Evolutionary conservation across 2,113 vertebrate genomes (phyloP).

Genomic region (Lethenteron camtschaticum): DNA sequence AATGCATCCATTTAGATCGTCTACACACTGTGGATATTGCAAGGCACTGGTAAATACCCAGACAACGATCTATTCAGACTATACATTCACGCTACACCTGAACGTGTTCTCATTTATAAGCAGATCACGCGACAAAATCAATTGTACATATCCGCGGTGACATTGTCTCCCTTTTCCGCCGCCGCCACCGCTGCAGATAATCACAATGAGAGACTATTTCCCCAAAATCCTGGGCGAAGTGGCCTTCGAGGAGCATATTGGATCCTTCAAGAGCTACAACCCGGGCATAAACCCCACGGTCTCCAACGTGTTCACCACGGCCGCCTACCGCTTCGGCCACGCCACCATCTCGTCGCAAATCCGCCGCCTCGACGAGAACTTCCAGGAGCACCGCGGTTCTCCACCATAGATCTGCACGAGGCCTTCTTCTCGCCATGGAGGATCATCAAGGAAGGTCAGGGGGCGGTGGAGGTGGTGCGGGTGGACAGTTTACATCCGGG

Average conservation of each 20-base stretch:
- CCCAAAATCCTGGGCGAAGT: slow-evolving; percentile 55
- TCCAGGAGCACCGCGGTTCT: slow-evolving; percentile 33
- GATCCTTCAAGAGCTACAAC: slow-evolving; percentile 44
- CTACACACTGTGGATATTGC: too few relatives aligned
- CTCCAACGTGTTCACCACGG: slow-evolving; percentile 69
- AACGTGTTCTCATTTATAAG: too few relatives aligned
- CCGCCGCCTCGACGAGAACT: slow-evolving; percentile 34
- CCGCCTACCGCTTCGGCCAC: slow-evolving; percentile 85
- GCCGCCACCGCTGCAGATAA: slow-evolving; percentile 28
- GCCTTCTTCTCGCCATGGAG: slow-evolving; percentile 79
- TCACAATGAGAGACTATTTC: slow-evolving; percentile 65
- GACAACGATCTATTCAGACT: too few relatives aligned
- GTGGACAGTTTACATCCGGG: too few relatives aligned
- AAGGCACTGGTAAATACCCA: too few relatives aligned
- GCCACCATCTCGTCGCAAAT: slow-evolving; percentile 38
- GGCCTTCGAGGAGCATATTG: slow-evolving; percentile 37
- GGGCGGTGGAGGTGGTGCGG: too few relatives aligned
- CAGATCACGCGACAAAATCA: too few relatives aligned
- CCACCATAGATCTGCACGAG: slow-evolving; percentile 33
- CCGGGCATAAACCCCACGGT: slow-evolving; percentile 36
- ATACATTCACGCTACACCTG: too few relatives aligned
- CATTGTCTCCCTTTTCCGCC: too few relatives aligned
- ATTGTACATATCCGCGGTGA: too few relatives aligned
- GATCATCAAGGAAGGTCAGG: slow-evolving; percentile 56
- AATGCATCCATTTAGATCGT: too few relatives aligned